Evolutionary conservation across 2,888 invertebrate species (phyloP).

Genomic region (Platerodrilus igneus): DNA sequence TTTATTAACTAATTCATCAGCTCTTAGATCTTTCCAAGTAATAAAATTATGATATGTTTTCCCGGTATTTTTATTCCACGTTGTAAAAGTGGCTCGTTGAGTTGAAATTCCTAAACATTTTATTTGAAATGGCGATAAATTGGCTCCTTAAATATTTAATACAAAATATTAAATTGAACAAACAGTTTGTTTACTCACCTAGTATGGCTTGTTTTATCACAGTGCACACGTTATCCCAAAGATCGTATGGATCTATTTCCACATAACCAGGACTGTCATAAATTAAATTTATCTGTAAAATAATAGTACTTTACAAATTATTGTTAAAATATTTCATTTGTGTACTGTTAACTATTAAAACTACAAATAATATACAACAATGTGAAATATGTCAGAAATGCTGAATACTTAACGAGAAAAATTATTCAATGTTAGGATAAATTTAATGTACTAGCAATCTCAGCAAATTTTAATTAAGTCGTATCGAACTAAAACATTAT

Average conservation of each 20-base stretch:
- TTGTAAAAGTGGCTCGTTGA: conserved; percentile 61
- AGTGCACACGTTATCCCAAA: conserved; percentile 66
- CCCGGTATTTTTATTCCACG: conserved; percentile 60
- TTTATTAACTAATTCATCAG: conserved; percentile 51
- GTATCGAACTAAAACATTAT: too few relatives aligned
- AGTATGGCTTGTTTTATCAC: conserved; percentile 67
- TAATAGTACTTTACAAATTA: too few relatives aligned
- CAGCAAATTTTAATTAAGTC: too few relatives aligned
- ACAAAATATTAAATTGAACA: conserved; percentile 1
- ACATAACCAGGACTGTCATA: conserved; percentile 76
- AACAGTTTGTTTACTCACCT: conserved; percentile 50
- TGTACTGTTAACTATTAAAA: too few relatives aligned
- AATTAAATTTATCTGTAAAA: conserved; percentile 68
- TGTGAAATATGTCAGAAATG: too few relatives aligned
- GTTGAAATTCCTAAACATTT: conserved; percentile 67
- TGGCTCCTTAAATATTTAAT: conserved; percentile 58
- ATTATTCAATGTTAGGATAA: too few relatives aligned
- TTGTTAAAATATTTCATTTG: too few relatives aligned
- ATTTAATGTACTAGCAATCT: too few relatives aligned
- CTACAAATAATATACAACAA: too few relatives aligned
- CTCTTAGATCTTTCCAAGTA: conserved; percentile 66
- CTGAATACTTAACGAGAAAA: too few relatives aligned
- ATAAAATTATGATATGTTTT: conserved; percentile 61
- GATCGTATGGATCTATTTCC: conserved; percentile 81
- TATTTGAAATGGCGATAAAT: conserved; percentile 61